A percentile compares a stretch with the other conserved stretches of the same genome.
These are phyloP conservation scores for Paralichthys olivaceus DNA, from an alignment of 2,113 vertebrate genomes.

Conservation along the genomic window DNA sequence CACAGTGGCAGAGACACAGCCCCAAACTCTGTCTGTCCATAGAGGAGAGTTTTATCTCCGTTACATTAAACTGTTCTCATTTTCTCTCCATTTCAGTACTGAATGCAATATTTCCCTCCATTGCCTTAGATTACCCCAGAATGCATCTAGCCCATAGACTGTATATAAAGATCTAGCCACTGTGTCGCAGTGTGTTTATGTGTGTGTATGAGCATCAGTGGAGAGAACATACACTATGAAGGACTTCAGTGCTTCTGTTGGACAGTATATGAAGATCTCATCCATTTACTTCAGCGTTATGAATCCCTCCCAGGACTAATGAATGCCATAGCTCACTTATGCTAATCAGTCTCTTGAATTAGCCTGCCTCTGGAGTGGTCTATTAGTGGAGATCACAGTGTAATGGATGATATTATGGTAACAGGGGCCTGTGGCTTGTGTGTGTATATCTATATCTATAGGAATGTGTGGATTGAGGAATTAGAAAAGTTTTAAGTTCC, in stretches of 20 bases:
- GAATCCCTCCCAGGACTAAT: slow-evolving; percentile 66
- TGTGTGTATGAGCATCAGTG: neutral
- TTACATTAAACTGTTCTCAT: neutral
- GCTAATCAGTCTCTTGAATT: slow-evolving; percentile 65
- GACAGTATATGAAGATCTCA: slow-evolving; percentile 31
- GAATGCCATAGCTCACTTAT: slow-evolving; percentile 68
- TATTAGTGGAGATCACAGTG: slow-evolving; percentile 50
- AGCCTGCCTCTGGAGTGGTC: slow-evolving; percentile 32
- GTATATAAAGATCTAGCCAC: too few species aligned
- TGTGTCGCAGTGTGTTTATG: neutral
- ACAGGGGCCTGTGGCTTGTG: neutral
- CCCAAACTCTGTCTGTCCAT: neutral
- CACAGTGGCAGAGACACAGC: neutral
- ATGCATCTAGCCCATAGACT: neutral
- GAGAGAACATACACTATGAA: slow-evolving; percentile 25
- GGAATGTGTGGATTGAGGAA: slow-evolving; percentile 1
- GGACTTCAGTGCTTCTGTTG: slow-evolving; percentile 3
- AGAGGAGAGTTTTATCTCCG: neutral
- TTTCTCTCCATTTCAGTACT: slow-evolving; percentile 1
- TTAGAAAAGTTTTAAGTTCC: too few species aligned
- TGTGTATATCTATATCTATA: neutral
- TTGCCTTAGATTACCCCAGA: neutral
- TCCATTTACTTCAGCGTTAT: slow-evolving; percentile 54
- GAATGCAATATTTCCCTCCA: neutral
- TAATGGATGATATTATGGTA: slow-evolving; percentile 49